These are phyloP conservation scores for Mixornis gularis DNA, from an alignment of 2,113 vertebrate genomes.

Conservation along the genomic window DNA sequence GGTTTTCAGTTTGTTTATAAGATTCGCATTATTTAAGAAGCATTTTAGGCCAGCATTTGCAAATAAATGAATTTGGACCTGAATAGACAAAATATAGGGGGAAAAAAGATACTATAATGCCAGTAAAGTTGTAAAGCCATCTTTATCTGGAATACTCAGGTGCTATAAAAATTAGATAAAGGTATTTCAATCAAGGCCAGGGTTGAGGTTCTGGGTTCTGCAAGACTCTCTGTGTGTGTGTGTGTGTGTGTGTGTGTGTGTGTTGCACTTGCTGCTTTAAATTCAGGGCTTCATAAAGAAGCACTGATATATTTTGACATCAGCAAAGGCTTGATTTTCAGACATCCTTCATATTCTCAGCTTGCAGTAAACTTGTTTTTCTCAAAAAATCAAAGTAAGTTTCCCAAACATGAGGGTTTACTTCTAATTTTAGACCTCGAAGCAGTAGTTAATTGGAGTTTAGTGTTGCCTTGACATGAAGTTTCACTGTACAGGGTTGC, in stretches of 20 bases:
- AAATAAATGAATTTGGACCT: not conserved
- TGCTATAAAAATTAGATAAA: not conserved
- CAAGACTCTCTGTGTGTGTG: too few species aligned
- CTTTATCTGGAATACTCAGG: not conserved
- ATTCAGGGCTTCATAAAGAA: not conserved
- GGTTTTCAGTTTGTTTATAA: not conserved
- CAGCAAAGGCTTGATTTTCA: not conserved
- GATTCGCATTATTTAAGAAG: not conserved
- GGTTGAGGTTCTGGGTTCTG: not conserved
- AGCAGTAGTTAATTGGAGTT: not conserved
- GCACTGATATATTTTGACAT: not conserved
- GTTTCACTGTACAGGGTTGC: not conserved
- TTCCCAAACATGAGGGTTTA: not conserved
- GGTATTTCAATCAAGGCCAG: not conserved
- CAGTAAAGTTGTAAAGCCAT: not conserved
- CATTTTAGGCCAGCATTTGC: not conserved
- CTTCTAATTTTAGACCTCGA: not conserved
- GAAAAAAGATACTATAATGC: fast-evolving
- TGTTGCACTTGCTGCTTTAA: not conserved
- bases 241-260: not conserved
- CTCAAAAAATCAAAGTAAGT: not conserved
- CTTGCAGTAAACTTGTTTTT: not conserved
- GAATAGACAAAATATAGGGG: not conserved
- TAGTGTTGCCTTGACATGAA: not conserved
- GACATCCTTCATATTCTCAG: not conserved